These are phyloP conservation scores for Palythoa heliodiscus DNA, from an alignment of 92 coral and sea anemone genomes.

Conservation along the genomic window DNA sequence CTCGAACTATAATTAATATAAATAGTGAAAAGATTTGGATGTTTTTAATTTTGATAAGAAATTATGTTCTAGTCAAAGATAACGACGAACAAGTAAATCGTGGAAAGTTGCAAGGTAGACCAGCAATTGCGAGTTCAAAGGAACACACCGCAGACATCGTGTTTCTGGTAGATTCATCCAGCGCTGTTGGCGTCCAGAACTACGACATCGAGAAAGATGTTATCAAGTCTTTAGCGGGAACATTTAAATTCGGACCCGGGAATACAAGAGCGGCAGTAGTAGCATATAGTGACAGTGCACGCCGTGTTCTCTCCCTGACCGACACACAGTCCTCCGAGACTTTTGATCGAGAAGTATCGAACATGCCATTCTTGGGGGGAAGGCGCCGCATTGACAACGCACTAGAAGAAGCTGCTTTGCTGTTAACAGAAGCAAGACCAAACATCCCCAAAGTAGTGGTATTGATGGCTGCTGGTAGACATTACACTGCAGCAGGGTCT, in stretches of 20 bases:
- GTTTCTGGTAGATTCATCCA: slow-evolving; percentile 73
- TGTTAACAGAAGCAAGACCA: slow-evolving; percentile 53
- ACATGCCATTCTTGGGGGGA: slow-evolving; percentile 59
- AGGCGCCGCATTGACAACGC: slow-evolving; percentile 71
- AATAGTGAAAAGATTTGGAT: background rate
- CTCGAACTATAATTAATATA: too few relatives aligned
- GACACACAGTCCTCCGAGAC: slow-evolving; percentile 20
- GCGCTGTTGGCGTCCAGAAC: slow-evolving; percentile 52
- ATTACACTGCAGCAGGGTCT: slow-evolving; percentile 41
- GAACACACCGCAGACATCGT: slow-evolving; percentile 50
- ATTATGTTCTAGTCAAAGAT: background rate
- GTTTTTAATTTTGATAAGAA: background rate
- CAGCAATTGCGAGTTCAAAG: background rate
- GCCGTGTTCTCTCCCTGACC: slow-evolving; percentile 49
- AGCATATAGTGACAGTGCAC: slow-evolving; percentile 56
- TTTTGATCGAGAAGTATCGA: slow-evolving; percentile 56
- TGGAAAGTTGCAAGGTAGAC: background rate
- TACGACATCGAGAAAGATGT: slow-evolving; percentile 64
- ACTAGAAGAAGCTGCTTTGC: slow-evolving; percentile 57
- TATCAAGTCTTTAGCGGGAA: slow-evolving; percentile 62
- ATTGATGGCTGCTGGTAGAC: slow-evolving; percentile 71
- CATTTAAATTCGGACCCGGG: slow-evolving; percentile 61
- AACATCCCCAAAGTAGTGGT: slow-evolving; percentile 69
- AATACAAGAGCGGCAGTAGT: slow-evolving; percentile 64
- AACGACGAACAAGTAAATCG: background rate